phyloP scores from a whole-genome alignment of 1,140 invertebrate genomes.

The Diabrotica undecimpunctata region DNA sequence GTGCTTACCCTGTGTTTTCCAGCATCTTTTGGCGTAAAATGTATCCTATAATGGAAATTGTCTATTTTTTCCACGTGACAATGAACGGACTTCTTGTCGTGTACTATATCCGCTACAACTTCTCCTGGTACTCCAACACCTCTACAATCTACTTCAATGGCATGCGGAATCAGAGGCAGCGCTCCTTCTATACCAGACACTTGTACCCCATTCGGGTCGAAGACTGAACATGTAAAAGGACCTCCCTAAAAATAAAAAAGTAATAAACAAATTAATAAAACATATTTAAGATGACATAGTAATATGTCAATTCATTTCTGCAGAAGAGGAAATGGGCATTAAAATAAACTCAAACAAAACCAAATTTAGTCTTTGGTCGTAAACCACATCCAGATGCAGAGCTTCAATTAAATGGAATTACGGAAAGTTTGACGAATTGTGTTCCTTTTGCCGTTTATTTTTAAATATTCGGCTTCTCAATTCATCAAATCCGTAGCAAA shows the following conservation, averaged over 20 bases:
- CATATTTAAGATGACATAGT: too few species aligned
- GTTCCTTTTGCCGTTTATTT: too few species aligned
- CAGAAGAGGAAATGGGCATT: too few species aligned
- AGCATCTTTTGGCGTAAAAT: conserved; percentile 82
- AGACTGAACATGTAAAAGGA: conserved; percentile 95
- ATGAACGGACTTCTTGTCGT: conserved; percentile 78
- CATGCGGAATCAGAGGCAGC: conserved; percentile 70
- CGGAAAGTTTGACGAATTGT: too few species aligned
- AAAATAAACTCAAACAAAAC: too few species aligned
- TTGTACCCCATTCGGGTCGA: conserved; percentile 87
- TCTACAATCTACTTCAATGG: conserved; percentile 69
- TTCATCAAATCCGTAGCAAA: too few species aligned
- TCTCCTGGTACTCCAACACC: conserved; percentile 85
- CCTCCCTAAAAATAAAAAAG: conserved; percentile 63
- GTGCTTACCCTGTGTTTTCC: conserved; percentile 80
- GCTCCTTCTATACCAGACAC: conserved; percentile 71
- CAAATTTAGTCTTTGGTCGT: too few species aligned
- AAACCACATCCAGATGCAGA: too few species aligned
- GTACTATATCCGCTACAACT: conserved; percentile 83
- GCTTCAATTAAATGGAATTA: too few species aligned
- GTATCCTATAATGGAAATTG: conserved; percentile 69
- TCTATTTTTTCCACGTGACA: conserved; percentile 80
- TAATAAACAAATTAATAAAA: neutral
- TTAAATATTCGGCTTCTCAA: too few species aligned
- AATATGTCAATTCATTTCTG: too few species aligned